Conservation (phyloP, 2,888 invertebrate genomes). For the Lypha dubia region DNA sequence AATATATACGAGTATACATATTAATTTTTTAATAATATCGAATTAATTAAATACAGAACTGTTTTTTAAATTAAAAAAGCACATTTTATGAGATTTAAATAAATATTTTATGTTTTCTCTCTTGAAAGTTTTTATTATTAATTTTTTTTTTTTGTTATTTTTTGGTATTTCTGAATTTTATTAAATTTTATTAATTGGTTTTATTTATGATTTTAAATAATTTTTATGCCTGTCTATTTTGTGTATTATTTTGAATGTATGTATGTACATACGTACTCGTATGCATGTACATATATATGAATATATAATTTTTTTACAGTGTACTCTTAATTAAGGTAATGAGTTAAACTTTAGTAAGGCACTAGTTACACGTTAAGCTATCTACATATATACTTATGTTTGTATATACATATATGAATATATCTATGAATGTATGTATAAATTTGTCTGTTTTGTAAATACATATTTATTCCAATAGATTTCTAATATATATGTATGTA, state of each 20-base stretch:
- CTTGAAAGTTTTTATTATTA: conserved; percentile 45
- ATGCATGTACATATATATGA: conserved; percentile 37
- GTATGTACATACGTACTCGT: conserved; percentile 3
- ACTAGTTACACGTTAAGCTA: conserved; percentile 82
- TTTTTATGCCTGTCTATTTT: conserved; percentile 20
- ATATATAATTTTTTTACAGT: conserved; percentile 58
- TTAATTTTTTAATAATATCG: conserved; percentile 3
- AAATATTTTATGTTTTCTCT: conserved; percentile 74
- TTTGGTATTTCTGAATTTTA: conserved; percentile 51
- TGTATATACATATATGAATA: conserved; percentile 27
- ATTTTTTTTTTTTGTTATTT: conserved; percentile 36
- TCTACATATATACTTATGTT: conserved; percentile 41
- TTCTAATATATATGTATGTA: conserved; percentile 40
- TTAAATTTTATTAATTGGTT: conserved; percentile 62
- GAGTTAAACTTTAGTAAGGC: conserved; percentile 82
- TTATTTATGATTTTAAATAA: conserved; percentile 46
- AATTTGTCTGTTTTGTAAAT: conserved; percentile 60
- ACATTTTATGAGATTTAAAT: conserved; percentile 16
- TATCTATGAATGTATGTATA: conserved; percentile 15
- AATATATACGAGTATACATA: no score
- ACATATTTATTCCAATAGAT: conserved; percentile 21
- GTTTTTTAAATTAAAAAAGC: conserved; percentile 44
- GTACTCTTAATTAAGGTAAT: conserved; percentile 78
- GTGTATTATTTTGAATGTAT: conserved; percentile 2
- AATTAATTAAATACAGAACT: conserved; percentile 16